Percentiles rank a stretch among this genome's conserved stretches.
These are phyloP conservation scores for Diuraphis noxia DNA, from an alignment of 1,140 invertebrate species.

Conservation along the genomic window DNA sequence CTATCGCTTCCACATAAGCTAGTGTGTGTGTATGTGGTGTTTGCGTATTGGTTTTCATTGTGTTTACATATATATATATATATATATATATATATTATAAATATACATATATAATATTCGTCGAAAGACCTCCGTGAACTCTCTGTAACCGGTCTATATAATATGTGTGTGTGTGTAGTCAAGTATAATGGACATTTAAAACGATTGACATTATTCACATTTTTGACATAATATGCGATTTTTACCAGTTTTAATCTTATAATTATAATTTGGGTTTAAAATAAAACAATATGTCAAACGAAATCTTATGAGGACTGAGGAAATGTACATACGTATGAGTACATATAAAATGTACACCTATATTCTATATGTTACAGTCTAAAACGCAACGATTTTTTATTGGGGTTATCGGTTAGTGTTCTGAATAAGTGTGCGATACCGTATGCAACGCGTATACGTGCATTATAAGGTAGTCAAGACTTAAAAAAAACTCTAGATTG, in stretches of 20 bases:
- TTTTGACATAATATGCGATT: not conserved
- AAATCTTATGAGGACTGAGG: not conserved
- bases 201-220: constrained; percentile 26
- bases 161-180: not conserved
- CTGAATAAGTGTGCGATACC: not conserved
- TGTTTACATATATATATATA: not conserved
- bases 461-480: not conserved
- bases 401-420: not conserved
- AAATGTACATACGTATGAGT: too few relatives aligned
- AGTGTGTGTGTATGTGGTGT: not conserved
- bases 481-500: not conserved
- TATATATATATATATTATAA: too few relatives aligned
- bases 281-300: not conserved
- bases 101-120: not conserved
- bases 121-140: constrained; percentile 27
- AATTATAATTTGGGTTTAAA: not conserved
- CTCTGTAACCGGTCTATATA: not conserved
- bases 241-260: not conserved
- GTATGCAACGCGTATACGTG: not conserved
- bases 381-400: not conserved
- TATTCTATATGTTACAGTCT: not conserved
- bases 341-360: not conserved
- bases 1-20: not conserved
- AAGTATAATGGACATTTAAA: not conserved
- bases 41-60: not conserved